Evolutionary conservation across 2,113 vertebrate species (phyloP).

Genomic region (Phalacrocorax carbo): DNA sequence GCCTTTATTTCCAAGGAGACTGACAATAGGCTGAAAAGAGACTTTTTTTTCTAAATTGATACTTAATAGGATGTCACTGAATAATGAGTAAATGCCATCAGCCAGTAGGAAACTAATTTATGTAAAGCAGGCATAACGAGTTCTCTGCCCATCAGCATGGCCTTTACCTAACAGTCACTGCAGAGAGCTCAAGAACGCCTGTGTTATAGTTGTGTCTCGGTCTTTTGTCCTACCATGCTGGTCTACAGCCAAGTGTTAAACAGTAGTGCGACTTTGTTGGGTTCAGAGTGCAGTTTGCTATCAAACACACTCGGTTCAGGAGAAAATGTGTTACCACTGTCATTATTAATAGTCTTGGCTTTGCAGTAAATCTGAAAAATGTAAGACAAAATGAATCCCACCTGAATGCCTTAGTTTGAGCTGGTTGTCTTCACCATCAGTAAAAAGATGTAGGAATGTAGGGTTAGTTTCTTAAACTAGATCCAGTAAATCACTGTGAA

Average conservation of each 20-base stretch:
- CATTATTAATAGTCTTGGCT: background rate
- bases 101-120: background rate
- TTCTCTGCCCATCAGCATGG: background rate
- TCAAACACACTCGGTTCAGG: background rate
- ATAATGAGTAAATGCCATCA: background rate
- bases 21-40: background rate
- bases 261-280: background rate
- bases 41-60: background rate
- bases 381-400: background rate
- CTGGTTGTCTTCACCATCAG: background rate
- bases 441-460: background rate
- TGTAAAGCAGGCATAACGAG: background rate
- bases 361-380: background rate
- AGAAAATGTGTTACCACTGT: background rate
- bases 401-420: background rate
- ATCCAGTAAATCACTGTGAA: background rate
- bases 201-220: background rate
- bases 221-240: background rate
- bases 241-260: background rate
- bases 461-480: background rate
- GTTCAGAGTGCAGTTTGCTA: background rate
- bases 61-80: background rate
- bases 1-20: background rate
- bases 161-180: background rate
- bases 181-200: background rate